Percentiles rank a stretch among this genome's conserved stretches.
Evolutionary conservation across 2,888 invertebrate species (phyloP).

Genomic region (Silvanus unidentatus): DNA sequence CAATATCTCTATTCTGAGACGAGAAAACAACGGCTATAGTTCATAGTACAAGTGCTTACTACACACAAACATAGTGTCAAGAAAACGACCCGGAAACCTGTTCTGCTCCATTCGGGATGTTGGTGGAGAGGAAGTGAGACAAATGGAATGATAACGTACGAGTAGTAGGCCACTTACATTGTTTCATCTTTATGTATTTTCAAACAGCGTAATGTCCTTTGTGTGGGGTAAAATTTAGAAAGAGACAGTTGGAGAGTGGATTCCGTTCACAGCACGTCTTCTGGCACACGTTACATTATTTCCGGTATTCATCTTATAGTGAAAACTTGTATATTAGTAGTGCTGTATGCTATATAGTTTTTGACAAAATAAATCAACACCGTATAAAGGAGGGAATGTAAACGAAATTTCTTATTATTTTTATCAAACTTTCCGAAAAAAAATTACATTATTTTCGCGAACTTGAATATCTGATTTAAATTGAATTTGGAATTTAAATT

Average conservation of each 20-base stretch:
- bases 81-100: constrained; percentile 11
- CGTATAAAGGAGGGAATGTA: constrained; percentile 1
- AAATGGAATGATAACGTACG: constrained; percentile 40
- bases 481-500: too few relatives aligned
- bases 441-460: too few relatives aligned
- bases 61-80: not conserved
- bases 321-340: constrained; percentile 10
- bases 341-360: constrained; percentile 12
- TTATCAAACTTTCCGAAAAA: too few relatives aligned
- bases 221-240: too few relatives aligned
- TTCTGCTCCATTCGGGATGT: constrained; percentile 2
- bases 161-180: constrained; percentile 37
- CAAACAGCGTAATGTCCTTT: constrained; percentile 28
- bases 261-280: constrained; percentile 33
- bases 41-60: too few relatives aligned
- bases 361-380: constrained; percentile 22
- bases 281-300: constrained; percentile 42
- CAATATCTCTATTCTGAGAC: too few relatives aligned
- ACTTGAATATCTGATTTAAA: too few relatives aligned
- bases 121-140: constrained; percentile 33
- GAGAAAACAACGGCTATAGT: too few relatives aligned
- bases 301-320: constrained; percentile 34
- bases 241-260: not conserved
- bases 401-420: too few relatives aligned
- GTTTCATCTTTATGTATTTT: constrained; percentile 45